Conservation (phyloP, 2,888 invertebrate genomes). For the Eretmocerus hayati region DNA sequence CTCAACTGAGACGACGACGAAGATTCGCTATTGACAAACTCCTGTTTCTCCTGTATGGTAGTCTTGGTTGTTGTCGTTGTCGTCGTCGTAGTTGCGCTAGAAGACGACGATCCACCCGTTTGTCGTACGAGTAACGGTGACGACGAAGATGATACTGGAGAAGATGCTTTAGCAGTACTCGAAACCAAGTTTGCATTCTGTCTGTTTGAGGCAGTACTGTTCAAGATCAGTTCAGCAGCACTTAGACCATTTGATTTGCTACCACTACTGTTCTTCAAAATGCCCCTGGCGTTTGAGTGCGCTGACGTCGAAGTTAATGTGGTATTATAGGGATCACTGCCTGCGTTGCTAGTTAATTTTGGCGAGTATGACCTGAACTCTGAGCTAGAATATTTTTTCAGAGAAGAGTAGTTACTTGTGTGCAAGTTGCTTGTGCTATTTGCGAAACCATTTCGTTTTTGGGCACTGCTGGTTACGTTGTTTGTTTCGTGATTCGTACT, state of each 20-base stretch:
- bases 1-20: constrained; percentile 3
- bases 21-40: constrained; percentile 24
- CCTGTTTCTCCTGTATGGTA: constrained; percentile 10
- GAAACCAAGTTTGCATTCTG: too few species aligned
- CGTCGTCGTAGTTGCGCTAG: constrained; percentile 1
- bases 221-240: too few species aligned
- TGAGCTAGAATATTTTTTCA: constrained; percentile 28
- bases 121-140: background rate
- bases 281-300: constrained; percentile 35
- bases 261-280: constrained; percentile 33
- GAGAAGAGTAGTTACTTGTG: constrained; percentile 31
- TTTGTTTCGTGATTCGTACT: background rate
- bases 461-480: background rate
- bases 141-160: too few species aligned
- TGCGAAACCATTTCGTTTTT: constrained; percentile 28
- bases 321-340: too few species aligned
- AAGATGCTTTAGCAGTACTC: too few species aligned
- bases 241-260: too few species aligned
- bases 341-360: constrained; percentile 29
- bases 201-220: background rate
- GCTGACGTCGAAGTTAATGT: too few species aligned
- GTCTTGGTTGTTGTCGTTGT: constrained; percentile 12
- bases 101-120: constrained; percentile 1
- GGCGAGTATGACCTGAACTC: constrained; percentile 31
- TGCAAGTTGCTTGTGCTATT: constrained; percentile 30